Evolutionary conservation across 2,797 vertebrate genomes (phyloP).

Genomic region (Lithobates pipiens): DNA sequence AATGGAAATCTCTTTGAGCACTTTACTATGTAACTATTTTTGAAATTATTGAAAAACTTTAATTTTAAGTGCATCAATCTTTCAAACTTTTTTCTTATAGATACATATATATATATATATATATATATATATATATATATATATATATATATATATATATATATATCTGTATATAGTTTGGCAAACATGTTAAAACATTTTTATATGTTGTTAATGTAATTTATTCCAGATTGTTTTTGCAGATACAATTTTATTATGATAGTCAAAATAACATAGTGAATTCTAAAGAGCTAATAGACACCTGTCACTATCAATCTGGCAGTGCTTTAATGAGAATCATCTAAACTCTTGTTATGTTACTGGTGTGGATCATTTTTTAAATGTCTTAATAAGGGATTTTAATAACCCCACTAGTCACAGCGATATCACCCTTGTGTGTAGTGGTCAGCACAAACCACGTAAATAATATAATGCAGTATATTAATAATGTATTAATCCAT

Average conservation of each 20-base stretch:
- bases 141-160: no score
- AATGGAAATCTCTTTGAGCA: no score
- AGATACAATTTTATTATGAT: not conserved
- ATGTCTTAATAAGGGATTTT: slow-evolving; percentile 19
- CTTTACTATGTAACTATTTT: no score
- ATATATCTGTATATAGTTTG: no score
- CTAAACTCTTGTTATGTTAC: not conserved
- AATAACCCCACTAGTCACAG: slow-evolving; percentile 6
- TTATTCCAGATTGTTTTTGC: not conserved
- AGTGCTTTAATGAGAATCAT: not conserved
- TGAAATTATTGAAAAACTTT: no score
- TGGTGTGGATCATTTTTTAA: not conserved
- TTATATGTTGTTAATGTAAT: no score
- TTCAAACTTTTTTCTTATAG: no score
- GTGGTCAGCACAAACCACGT: slow-evolving; percentile 18
- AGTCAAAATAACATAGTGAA: not conserved
- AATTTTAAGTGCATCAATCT: no score
- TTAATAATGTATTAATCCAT: slow-evolving; percentile 42
- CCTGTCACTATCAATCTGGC: not conserved
- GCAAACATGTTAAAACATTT: no score
- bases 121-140: no score
- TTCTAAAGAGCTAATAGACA: not conserved
- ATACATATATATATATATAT: no score
- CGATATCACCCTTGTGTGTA: slow-evolving; percentile 31
- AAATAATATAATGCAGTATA: slow-evolving; percentile 21